Conservation (phyloP, 2,113 vertebrate species). For the Ictidomys tridecemlineatus region DNA sequence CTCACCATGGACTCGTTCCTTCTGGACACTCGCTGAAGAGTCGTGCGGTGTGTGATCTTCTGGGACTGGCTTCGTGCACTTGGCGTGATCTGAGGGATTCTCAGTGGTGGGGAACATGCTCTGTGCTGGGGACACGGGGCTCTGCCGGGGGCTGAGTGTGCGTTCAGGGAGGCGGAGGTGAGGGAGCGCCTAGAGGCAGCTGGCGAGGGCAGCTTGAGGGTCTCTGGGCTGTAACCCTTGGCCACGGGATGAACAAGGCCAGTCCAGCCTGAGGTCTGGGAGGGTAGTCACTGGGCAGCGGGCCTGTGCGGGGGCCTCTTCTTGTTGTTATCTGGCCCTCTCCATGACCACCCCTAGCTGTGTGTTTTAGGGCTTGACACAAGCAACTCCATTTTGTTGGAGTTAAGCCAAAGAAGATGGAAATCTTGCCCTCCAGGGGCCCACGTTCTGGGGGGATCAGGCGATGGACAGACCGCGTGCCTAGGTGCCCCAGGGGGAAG, state of each 20-base stretch:
- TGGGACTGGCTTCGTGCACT: not conserved
- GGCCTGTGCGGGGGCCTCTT: too few relatives aligned
- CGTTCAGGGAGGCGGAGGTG: not conserved
- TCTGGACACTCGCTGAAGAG: fast-evolving
- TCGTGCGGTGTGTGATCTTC: not conserved
- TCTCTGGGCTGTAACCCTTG: not conserved
- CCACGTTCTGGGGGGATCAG: not conserved
- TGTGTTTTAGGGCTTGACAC: not conserved
- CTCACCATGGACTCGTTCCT: not conserved
- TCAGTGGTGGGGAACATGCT: not conserved
- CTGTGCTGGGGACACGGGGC: too few relatives aligned
- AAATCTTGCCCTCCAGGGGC: not conserved
- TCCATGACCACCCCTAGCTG: not conserved
- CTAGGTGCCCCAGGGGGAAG: not conserved
- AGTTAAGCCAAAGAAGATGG: too few relatives aligned
- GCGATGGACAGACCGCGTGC: not conserved
- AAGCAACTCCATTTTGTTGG: too few relatives aligned
- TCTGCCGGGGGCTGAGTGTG: fast-evolving
- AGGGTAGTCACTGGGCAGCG: fast-evolving
- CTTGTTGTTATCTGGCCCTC: not conserved
- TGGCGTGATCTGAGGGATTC: too few relatives aligned
- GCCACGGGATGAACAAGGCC: too few relatives aligned
- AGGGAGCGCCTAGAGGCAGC: not conserved
- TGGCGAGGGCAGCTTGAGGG: fast-evolving
- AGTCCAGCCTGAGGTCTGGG: not conserved